These are phyloP conservation scores for Camponotus vicinus DNA, from an alignment of 1,140 invertebrate genomes.

Conservation along the genomic window DNA sequence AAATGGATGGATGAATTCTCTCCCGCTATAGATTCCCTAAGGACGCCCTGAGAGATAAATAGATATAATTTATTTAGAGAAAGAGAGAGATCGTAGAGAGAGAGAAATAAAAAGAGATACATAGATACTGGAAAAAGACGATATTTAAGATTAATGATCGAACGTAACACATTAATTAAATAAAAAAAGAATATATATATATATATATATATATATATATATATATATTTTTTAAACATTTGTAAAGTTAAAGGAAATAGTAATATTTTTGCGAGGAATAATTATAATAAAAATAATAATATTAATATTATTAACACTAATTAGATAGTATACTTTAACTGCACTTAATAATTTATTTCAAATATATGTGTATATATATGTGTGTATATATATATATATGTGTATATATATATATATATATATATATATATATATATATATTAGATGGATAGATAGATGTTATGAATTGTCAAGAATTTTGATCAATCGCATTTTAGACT, in stretches of 20 bases:
- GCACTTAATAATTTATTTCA: neutral
- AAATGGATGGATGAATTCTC: conserved; percentile 46
- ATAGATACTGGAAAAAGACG: neutral
- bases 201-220: neutral
- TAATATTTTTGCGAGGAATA: neutral
- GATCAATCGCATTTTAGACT: neutral
- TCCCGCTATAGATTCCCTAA: conserved; percentile 18
- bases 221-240: neutral
- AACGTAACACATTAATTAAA: neutral
- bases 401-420: too few relatives aligned
- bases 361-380: neutral
- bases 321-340: neutral
- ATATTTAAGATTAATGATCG: conserved; percentile 2
- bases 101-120: neutral
- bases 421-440: too few relatives aligned
- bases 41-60: conserved; percentile 52
- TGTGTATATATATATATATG: too few relatives aligned
- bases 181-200: neutral
- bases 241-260: neutral
- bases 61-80: conserved; percentile 60
- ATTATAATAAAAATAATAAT: neutral
- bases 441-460: too few relatives aligned
- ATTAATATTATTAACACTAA: neutral
- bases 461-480: neutral
- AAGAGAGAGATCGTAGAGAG: too few relatives aligned